phyloP scores from a whole-genome alignment of 1,140 invertebrate genomes.

The Drosophila santomea region DNA sequence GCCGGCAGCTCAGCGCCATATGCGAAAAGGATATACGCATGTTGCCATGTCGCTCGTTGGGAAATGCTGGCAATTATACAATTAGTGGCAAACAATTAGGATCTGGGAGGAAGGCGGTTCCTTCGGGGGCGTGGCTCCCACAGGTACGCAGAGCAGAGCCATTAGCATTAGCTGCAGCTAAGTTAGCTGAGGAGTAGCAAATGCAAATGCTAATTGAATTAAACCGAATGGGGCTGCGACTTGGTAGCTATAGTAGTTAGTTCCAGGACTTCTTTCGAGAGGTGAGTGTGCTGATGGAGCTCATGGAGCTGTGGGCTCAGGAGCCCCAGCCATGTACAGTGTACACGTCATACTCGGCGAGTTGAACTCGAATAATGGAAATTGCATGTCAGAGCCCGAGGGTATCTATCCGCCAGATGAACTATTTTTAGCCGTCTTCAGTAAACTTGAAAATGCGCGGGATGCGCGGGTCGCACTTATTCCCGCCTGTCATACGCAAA shows the following conservation, averaged over 20 bases:
- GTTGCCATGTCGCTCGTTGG: not conserved
- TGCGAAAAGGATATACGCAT: too few species aligned
- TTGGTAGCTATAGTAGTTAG: not conserved
- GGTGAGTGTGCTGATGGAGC: not conserved
- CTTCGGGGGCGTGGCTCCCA: not conserved
- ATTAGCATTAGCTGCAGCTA: not conserved
- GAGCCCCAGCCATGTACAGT: not conserved
- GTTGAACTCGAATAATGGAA: slow-evolving; percentile 1
- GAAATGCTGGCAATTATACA: slow-evolving; percentile 37
- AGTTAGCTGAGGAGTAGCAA: slow-evolving; percentile 11
- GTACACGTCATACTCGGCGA: not conserved
- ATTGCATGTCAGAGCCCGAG: not conserved
- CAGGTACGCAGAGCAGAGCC: not conserved
- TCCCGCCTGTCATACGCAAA: slow-evolving; percentile 44
- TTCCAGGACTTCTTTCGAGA: too few species aligned
- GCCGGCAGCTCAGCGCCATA: not conserved
- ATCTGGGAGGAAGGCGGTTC: not conserved
- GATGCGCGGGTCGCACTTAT: slow-evolving; percentile 1
- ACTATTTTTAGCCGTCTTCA: slow-evolving; percentile 34
- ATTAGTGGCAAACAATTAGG: slow-evolving; percentile 28
- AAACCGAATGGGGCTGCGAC: not conserved
- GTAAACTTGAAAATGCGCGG: slow-evolving; percentile 39
- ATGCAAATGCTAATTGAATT: slow-evolving; percentile 34
- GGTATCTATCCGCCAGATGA: not conserved
- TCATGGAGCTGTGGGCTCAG: not conserved